Evolutionary conservation across 30 jellyfish, hydroid and myxozoan species (phyloP).

Genomic region (Catostylus mosaicus): DNA sequence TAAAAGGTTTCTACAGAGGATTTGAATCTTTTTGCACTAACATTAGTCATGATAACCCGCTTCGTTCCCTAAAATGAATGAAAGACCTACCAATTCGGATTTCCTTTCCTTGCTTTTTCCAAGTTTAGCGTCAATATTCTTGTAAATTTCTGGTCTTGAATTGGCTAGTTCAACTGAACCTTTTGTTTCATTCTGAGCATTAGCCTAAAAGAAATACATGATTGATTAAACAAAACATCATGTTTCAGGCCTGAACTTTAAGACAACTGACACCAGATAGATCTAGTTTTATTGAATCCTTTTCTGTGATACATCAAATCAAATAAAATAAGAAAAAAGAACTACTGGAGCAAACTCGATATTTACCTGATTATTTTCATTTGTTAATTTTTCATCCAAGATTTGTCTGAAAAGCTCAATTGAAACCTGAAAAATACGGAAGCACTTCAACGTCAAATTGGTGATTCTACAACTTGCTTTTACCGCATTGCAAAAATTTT

Average conservation of each 20-base stretch:
- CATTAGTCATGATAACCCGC: too few relatives aligned
- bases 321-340: not conserved
- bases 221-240: not conserved
- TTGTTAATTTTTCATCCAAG: conserved; percentile 42
- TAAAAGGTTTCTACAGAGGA: too few relatives aligned
- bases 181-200: not conserved
- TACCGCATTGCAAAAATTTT: too few relatives aligned
- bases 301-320: too few relatives aligned
- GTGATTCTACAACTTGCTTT: too few relatives aligned
- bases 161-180: not conserved
- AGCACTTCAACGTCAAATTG: too few relatives aligned
- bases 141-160: conserved; percentile 58
- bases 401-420: conserved; percentile 68
- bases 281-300: too few relatives aligned
- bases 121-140: conserved; percentile 27
- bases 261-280: too few relatives aligned
- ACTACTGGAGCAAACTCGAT: not conserved
- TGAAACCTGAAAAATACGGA: conserved; percentile 34
- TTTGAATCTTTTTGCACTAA: too few relatives aligned
- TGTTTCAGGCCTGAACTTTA: not conserved
- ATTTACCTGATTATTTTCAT: conserved; percentile 6
- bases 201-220: conserved; percentile 1
- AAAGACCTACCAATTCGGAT: not conserved
- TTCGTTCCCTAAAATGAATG: too few relatives aligned
- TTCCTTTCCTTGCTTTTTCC: conserved; percentile 1